Conservation (phyloP, 2,888 invertebrate genomes). For the Agrotis segetum region DNA sequence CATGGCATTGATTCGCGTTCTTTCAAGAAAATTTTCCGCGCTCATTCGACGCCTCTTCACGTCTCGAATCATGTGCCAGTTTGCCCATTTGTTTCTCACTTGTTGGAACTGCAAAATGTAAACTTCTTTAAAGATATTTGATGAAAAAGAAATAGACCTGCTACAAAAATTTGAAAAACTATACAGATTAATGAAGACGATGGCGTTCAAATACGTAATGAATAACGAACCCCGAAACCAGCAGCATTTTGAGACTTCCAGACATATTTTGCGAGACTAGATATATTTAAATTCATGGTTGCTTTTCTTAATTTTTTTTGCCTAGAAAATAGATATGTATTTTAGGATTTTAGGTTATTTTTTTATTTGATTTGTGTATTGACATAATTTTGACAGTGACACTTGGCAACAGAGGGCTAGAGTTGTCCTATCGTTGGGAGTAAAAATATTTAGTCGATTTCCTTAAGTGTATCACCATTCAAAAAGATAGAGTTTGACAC, state of each 20-base stretch:
- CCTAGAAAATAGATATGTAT: not conserved
- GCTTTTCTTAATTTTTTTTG: not conserved
- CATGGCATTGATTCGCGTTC: conserved; percentile 95
- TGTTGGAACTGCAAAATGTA: conserved; percentile 92
- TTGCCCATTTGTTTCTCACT: conserved; percentile 94
- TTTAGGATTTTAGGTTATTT: conserved; percentile 14
- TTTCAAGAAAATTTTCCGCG: conserved; percentile 93
- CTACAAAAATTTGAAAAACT: not conserved
- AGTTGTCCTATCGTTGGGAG: not conserved
- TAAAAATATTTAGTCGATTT: conserved; percentile 1
- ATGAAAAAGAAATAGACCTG: not conserved
- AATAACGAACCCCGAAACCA: conserved; percentile 79
- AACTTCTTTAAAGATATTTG: not conserved
- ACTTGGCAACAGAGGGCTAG: not conserved
- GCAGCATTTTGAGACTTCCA: conserved; percentile 83
- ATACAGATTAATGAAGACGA: not conserved
- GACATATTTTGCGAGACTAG: conserved; percentile 78
- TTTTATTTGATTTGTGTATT: conserved; percentile 4
- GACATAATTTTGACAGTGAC: not conserved
- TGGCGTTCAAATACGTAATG: not conserved
- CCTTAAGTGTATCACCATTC: not conserved
- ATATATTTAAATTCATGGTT: conserved; percentile 82
- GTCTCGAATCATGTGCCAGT: conserved; percentile 96
- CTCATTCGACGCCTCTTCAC: conserved; percentile 95
- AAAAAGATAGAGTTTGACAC: too few species aligned